phyloP scores from a whole-genome alignment of 2,888 invertebrate genomes.

The Drosophila limbata region DNA sequence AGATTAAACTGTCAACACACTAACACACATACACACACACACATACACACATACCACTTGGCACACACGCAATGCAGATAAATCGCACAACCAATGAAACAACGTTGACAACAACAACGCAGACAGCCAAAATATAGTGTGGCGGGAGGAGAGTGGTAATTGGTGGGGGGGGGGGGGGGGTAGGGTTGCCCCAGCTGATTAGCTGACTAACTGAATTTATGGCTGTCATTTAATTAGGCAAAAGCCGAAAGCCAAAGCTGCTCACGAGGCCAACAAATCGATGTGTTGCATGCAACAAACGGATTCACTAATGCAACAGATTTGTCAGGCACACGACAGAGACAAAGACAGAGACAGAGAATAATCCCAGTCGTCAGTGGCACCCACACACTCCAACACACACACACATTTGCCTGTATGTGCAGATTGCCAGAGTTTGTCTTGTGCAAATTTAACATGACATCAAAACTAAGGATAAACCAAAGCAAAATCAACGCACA shows the following conservation, averaged over 20 bases:
- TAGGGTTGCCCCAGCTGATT: slow-evolving; percentile 38
- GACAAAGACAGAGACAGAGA: background rate
- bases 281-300: slow-evolving; percentile 55
- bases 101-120: slow-evolving; percentile 23
- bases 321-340: slow-evolving; percentile 61
- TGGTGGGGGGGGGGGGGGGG: background rate
- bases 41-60: slow-evolving; percentile 13
- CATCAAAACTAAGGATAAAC: slow-evolving; percentile 21
- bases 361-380: slow-evolving; percentile 5
- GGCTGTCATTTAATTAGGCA: slow-evolving; percentile 76
- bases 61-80: slow-evolving; percentile 35
- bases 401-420: slow-evolving; percentile 22
- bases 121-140: background rate
- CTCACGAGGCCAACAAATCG: slow-evolving; percentile 48
- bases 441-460: slow-evolving; percentile 45
- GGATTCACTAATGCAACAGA: slow-evolving; percentile 69
- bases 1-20: slow-evolving; percentile 36
- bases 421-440: slow-evolving; percentile 13
- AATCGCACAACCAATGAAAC: slow-evolving; percentile 25
- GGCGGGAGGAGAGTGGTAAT: background rate
- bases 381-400: slow-evolving; percentile 23
- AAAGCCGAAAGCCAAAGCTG: slow-evolving; percentile 31
- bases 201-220: slow-evolving; percentile 67
- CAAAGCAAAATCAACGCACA: slow-evolving; percentile 2
- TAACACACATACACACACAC: slow-evolving; percentile 22